Base-by-base conservation (phyloP, 2,888 invertebrate species). In the Macrosiphum euphorbiae region DNA sequence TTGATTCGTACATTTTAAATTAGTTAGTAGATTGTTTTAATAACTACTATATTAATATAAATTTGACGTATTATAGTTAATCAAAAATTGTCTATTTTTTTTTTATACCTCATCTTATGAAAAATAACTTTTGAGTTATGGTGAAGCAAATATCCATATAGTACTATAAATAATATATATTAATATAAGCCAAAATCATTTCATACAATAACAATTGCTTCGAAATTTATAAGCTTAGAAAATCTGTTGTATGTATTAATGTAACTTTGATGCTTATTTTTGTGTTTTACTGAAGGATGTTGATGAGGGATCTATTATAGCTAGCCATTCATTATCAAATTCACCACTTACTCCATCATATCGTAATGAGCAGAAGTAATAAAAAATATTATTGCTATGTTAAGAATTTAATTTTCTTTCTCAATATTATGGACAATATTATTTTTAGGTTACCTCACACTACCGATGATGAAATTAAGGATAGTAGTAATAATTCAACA, bases 261-360 rank as follows among this genome's bases (percentile, higher is more conserved):
- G 20, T 78, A 20, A 78, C 7, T 67, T n/a, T 5, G 26, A 92
- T 78, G 44, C 0, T 85, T 85, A n/a, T 58, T 47, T 85, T 86
- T n/a, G 44, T 55, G 35, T 86, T 91, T 16, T 92, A 52, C 10
- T 61, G 35, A 41, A 94, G 94, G 94, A 94, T 67, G 89, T 55
- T 67, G 94, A 94, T 52, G 94, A 94, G 61, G 94, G 94, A 52
- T 86, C 94, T 41, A 86, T 94, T 58, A 86, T 94, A 67, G 94
- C 94, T 1, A 90, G 94, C 41, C 94, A 94, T 67, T 90, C 94
- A 67, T 90, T 90, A 86, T 90, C 94, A 61, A 90, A 94, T 86
- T 90, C 90, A 61, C 94, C 94, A 86, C 90, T 94, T n/a, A 61
- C 86, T 85, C 87, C 90, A 13, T 90, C 87, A 50, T 90, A 86